A percentile compares a stretch with the other conserved stretches of the same genome.
These are phyloP conservation scores for Actias luna DNA, from an alignment of 2,888 invertebrate genomes.

Conservation along the genomic window DNA sequence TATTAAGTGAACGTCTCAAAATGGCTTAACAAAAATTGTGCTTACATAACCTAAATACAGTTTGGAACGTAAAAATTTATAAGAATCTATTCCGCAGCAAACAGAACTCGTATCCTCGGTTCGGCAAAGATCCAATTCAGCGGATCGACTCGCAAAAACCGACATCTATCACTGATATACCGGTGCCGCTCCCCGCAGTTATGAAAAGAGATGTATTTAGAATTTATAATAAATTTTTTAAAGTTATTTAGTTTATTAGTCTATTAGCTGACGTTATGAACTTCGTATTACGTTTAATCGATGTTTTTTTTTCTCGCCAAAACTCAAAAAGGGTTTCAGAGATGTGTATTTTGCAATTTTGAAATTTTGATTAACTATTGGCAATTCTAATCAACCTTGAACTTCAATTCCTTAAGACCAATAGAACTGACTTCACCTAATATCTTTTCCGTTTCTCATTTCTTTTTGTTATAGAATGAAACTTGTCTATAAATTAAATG, in stretches of 20 bases:
- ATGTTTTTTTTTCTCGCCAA: too few species aligned
- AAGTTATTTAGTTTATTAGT: background rate
- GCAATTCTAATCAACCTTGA: too few species aligned
- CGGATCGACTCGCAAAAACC: conserved; percentile 37
- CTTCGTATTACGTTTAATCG: too few species aligned
- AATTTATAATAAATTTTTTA: background rate
- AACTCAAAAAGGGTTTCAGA: too few species aligned
- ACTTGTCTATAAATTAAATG: too few species aligned
- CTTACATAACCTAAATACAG: conserved; percentile 13
- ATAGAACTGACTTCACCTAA: too few species aligned
- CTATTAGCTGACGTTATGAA: too few species aligned
- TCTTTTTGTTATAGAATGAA: too few species aligned
- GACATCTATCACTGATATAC: conserved; percentile 36
- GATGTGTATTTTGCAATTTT: too few species aligned
- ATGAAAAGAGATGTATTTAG: background rate
- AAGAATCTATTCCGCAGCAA: conserved; percentile 26
- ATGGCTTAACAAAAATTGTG: background rate
- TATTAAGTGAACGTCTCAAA: background rate
- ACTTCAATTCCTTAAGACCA: too few species aligned
- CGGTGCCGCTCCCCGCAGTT: conserved; percentile 5
- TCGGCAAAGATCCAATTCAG: conserved; percentile 35
- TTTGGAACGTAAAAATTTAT: conserved; percentile 27
- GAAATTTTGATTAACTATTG: too few species aligned
- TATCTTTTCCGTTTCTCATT: too few species aligned
- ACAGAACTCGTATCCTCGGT: conserved; percentile 11